phyloP scores from a whole-genome alignment of 1,140 invertebrate species.

The Trachymyrmex cornetzi region DNA sequence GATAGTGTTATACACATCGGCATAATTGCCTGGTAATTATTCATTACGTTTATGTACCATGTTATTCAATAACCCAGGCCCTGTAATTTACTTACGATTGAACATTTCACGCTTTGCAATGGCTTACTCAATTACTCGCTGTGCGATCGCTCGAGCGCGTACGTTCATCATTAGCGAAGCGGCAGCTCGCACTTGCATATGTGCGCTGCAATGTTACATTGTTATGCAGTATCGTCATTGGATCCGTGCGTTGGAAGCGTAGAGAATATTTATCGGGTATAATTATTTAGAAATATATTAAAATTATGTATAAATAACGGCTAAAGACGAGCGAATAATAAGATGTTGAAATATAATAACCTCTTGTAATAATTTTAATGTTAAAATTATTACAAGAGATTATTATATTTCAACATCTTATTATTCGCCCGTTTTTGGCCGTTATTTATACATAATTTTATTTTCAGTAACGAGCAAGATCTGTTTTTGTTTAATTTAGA shows the following conservation, averaged over 20 bases:
- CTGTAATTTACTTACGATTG: conserved; percentile 76
- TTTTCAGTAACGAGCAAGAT: too few species aligned
- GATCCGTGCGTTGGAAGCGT: conserved; percentile 15
- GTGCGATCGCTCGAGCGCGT: conserved; percentile 51
- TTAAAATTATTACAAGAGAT: too few species aligned
- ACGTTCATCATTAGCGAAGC: conserved; percentile 57
- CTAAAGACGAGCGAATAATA: too few species aligned
- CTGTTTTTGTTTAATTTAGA: too few species aligned
- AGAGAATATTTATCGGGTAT: not conserved
- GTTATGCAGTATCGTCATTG: conserved; percentile 23
- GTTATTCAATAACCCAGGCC: conserved; percentile 75
- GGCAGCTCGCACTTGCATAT: conserved; percentile 53
- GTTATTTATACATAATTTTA: too few species aligned
- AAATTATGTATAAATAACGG: too few species aligned
- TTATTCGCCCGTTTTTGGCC: too few species aligned
- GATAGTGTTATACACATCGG: conserved; percentile 25
- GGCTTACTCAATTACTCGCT: conserved; percentile 71
- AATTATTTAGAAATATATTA: too few species aligned
- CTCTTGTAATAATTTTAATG: too few species aligned
- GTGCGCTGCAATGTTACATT: conserved; percentile 38
- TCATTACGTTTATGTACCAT: conserved; percentile 76
- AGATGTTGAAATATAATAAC: too few species aligned
- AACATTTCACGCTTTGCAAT: conserved; percentile 77
- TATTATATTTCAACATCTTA: too few species aligned
- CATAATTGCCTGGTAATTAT: conserved; percentile 74